Percentiles rank a stretch among this genome's conserved stretches.
Evolutionary conservation across 2,797 vertebrate genomes (phyloP).

Genomic region (Pampus argenteus): DNA sequence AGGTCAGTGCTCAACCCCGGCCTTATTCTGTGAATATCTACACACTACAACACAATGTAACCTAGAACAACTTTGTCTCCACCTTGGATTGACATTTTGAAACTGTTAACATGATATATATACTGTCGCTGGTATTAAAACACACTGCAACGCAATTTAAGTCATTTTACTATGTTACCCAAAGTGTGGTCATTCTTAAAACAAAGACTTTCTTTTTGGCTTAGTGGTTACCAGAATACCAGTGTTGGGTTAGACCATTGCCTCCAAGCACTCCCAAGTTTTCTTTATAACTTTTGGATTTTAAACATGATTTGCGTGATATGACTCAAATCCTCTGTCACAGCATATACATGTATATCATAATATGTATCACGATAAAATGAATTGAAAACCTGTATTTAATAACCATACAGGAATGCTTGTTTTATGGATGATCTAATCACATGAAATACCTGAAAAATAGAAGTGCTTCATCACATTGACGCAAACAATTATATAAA

Average conservation of each 20-base stretch:
- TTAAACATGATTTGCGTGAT: not conserved
- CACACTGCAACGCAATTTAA: too few relatives aligned
- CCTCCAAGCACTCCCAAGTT: too few relatives aligned
- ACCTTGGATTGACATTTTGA: too few relatives aligned
- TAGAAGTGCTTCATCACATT: not conserved
- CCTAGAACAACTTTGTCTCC: too few relatives aligned
- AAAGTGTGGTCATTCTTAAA: not conserved
- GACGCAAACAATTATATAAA: too few relatives aligned
- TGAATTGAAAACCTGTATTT: not conserved
- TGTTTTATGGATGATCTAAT: not conserved
- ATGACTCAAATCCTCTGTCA: not conserved
- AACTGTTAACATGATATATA: too few relatives aligned
- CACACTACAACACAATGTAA: not conserved
- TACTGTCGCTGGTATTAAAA: too few relatives aligned
- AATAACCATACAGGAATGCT: not conserved
- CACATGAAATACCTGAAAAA: not conserved
- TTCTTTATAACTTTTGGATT: too few relatives aligned
- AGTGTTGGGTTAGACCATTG: not conserved
- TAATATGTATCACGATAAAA: not conserved
- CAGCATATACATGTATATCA: not conserved
- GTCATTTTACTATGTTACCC: not conserved
- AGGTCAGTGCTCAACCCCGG: slow-evolving; percentile 85
- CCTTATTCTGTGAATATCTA: not conserved
- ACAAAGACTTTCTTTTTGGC: too few relatives aligned
- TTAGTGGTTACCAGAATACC: not conserved